Base-by-base conservation (phyloP, 2,888 invertebrate species). In the Andrena marginata region DNA sequence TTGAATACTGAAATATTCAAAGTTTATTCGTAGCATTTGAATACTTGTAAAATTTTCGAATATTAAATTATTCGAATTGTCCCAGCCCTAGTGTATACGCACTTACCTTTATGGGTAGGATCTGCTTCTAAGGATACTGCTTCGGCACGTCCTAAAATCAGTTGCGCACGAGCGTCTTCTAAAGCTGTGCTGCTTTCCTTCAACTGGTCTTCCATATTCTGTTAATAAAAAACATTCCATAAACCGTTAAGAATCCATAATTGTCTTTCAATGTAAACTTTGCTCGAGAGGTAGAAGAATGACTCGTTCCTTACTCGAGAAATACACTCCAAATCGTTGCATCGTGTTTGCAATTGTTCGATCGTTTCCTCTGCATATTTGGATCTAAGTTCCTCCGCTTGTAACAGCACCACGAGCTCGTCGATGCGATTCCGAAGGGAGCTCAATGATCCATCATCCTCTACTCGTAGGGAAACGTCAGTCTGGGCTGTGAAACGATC, bases 61-160 rank as follows among this genome's bases (percentile, higher is more conserved):
- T 33, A 33, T 33, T 7, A 33, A 33, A 33, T 33, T 33, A 33
- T 33, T 33, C 33, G 2, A 33, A 33, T 33, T 8, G 8, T 33
- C 33, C 8, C 8, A 8, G 2, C 33, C 8, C 8, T 8, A 8
- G 35, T 49, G 29, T 5, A 1, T 67, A 4, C 29, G 31, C 33
- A 49, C 48, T 48, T 74, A 87, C 93, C 93, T 89, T 92, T 93
- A 5, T 56, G 82, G 7, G 81, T 77, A 48, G 92, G 89, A 56
- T 68, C 69, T 20, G 64, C 67, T 85, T 90, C 89, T 16, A 88
- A 42, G 5, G 84, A 62, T 65, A 89, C 83, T 35, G 90, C 72
- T 78, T 92, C 92, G 6, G 81, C 68, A 62, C 88, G 90, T 68
- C 83, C 88, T 4, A 84, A 20, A 16, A 78, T 60, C 6, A 93